Percentiles rank a stretch among this genome's conserved stretches.
Evolutionary conservation across 2,888 invertebrate species (phyloP).

Genomic region (Sminthurinus aureus): DNA sequence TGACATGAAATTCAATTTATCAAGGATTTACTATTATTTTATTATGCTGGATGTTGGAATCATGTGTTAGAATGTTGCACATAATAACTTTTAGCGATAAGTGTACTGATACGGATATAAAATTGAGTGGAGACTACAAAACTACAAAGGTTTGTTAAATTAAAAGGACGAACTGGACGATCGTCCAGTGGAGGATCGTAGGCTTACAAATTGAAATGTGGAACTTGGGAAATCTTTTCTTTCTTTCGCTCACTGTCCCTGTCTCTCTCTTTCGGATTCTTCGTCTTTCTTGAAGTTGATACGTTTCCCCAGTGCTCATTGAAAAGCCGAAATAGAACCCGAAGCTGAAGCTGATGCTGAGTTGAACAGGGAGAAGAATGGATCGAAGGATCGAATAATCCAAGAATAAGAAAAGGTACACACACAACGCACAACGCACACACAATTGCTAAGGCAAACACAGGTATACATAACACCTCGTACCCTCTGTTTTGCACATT

Average conservation of each 20-base stretch:
- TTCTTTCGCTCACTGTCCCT: neutral
- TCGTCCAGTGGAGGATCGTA: neutral
- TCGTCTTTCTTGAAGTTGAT: neutral
- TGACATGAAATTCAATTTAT: too few species aligned
- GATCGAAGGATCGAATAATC: too few species aligned
- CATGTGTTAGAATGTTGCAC: too few species aligned
- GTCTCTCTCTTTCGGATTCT: neutral
- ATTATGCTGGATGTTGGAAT: too few species aligned
- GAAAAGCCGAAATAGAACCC: neutral
- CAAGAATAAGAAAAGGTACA: neutral
- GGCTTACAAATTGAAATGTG: slow-evolving; percentile 31
- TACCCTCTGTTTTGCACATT: neutral
- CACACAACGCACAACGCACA: neutral
- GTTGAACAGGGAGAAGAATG: too few species aligned
- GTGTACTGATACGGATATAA: neutral
- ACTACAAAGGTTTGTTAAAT: slow-evolving; percentile 32
- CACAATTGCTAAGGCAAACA: too few species aligned
- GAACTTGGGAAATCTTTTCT: slow-evolving; percentile 23
- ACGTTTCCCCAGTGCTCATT: too few species aligned
- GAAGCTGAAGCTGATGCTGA: neutral
- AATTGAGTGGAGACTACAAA: neutral
- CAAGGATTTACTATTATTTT: too few species aligned
- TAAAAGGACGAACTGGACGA: too few species aligned
- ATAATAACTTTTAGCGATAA: too few species aligned
- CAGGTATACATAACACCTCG: neutral